A percentile compares a stretch with the other conserved stretches of the same genome.
Evolutionary conservation across 2,113 vertebrate genomes (phyloP).

Genomic region (Pan paniscus): DNA sequence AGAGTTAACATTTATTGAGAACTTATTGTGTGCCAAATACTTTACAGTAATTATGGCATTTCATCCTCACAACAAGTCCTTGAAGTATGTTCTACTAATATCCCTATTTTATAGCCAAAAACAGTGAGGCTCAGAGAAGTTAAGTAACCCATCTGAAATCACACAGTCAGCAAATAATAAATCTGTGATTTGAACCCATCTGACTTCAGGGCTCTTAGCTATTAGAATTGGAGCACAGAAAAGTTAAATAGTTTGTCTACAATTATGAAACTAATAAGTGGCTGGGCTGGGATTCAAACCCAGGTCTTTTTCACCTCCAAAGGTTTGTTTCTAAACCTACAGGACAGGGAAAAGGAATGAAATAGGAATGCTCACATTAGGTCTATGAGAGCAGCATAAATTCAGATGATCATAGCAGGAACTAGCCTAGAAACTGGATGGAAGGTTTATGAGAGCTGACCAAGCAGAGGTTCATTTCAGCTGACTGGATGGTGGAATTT

Average conservation of each 20-base stretch:
- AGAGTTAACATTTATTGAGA: neutral
- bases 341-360: neutral
- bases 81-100: neutral
- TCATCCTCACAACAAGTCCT: neutral
- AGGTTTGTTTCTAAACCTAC: neutral
- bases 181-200: neutral
- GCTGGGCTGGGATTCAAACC: neutral
- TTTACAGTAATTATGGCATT: neutral
- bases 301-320: neutral
- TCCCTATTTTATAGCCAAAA: neutral
- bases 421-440: neutral
- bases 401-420: neutral
- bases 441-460: neutral
- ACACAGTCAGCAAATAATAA: neutral
- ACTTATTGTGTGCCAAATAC: neutral
- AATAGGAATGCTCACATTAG: neutral
- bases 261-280: neutral
- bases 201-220: neutral
- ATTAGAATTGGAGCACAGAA: neutral
- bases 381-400: neutral
- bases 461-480: neutral
- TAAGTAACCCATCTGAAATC: neutral
- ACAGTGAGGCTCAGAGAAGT: slow-evolving; percentile 18
- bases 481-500: neutral
- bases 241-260: neutral